phyloP scores from a whole-genome alignment of 2,888 invertebrate species.

The Euspilapteryx auroguttella region DNA sequence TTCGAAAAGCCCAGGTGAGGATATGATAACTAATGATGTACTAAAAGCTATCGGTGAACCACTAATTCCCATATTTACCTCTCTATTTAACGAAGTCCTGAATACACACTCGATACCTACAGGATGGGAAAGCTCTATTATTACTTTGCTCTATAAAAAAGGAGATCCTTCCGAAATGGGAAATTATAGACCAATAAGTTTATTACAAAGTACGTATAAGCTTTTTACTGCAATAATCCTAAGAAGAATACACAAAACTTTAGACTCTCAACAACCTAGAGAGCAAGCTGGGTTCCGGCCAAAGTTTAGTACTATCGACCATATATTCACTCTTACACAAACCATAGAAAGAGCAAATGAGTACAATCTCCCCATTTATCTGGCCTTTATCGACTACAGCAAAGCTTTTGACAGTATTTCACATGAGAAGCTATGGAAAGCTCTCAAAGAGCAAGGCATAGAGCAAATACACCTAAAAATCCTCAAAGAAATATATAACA shows the following conservation, averaged over 20 bases:
- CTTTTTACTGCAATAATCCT: constrained; percentile 1
- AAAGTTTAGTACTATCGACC: not conserved
- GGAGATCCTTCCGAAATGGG: constrained; percentile 1
- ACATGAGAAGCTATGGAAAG: too few relatives aligned
- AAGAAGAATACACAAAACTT: not conserved
- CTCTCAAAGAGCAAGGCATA: too few relatives aligned
- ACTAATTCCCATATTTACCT: not conserved
- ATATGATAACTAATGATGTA: not conserved
- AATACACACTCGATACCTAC: not conserved
- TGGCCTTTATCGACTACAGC: too few relatives aligned
- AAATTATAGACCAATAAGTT: constrained; percentile 5
- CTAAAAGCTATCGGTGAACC: not conserved
- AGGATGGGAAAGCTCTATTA: constrained; percentile 1
- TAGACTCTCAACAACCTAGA: constrained; percentile 2
- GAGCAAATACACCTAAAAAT: too few relatives aligned
- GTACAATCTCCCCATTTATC: too few relatives aligned
- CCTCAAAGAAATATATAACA: too few relatives aligned
- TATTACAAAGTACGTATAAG: constrained; percentile 3
- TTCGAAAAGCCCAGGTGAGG: not conserved
- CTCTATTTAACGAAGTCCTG: not conserved
- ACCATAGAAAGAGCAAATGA: constrained; percentile 3
- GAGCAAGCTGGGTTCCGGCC: too few relatives aligned
- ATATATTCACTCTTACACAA: constrained; percentile 1
- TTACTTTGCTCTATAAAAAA: constrained; percentile 4
- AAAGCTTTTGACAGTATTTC: too few relatives aligned